Evolutionary conservation across 37 sponge, comb jelly and placozoan species (phyloP).

Genomic region (Crambe crambe): DNA sequence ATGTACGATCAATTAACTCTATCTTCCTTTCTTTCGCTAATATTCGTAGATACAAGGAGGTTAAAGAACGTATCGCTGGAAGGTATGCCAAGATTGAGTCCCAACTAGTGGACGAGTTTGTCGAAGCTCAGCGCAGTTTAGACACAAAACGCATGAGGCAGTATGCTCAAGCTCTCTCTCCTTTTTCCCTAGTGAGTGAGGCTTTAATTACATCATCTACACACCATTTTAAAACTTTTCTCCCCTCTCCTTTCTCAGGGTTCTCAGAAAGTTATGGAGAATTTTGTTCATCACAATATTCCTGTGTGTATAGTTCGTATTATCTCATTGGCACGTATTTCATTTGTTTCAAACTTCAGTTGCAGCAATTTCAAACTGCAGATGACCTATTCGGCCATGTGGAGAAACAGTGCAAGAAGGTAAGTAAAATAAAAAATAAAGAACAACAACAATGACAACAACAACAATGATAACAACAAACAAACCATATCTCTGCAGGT

Average conservation of each 20-base stretch:
- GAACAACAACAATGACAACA: neutral
- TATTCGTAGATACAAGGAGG: constrained; percentile 48
- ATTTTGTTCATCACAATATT: constrained; percentile 58
- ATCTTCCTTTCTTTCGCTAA: too few relatives aligned
- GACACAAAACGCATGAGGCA: constrained; percentile 72
- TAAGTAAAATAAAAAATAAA: constrained; percentile 1
- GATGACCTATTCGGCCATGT: constrained; percentile 49
- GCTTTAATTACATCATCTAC: too few relatives aligned
- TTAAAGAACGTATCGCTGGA: constrained; percentile 40
- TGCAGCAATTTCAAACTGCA: constrained; percentile 12
- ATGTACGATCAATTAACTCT: too few relatives aligned
- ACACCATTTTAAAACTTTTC: neutral
- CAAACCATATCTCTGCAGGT: constrained; percentile 28
- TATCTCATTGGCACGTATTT: neutral
- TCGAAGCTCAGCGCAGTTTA: constrained; percentile 46
- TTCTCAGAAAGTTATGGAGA: constrained; percentile 28
- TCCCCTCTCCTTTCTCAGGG: constrained; percentile 27
- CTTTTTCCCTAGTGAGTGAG: constrained; percentile 47
- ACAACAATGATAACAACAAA: neutral
- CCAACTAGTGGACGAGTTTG: constrained; percentile 55
- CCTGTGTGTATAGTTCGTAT: constrained; percentile 24
- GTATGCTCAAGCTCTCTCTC: constrained; percentile 64
- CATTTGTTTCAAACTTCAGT: neutral
- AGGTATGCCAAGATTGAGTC: constrained; percentile 70
- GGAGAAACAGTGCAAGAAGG: constrained; percentile 50